Conservation (phyloP, 2,113 vertebrate species). For the Beaufortia kweichowensis region DNA sequence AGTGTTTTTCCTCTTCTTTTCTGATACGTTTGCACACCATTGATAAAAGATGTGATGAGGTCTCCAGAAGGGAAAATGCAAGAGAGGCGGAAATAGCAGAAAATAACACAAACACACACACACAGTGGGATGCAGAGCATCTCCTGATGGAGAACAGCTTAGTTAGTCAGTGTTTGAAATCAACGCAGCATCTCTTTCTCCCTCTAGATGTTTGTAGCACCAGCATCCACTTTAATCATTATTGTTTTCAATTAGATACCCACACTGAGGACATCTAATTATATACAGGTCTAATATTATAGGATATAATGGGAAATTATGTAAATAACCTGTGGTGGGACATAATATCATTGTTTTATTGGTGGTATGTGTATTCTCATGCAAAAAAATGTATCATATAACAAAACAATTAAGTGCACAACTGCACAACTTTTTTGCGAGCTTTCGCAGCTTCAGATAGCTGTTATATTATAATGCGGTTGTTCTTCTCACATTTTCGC, state of each 20-base stretch:
- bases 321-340: background rate
- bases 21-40: slow-evolving; percentile 37
- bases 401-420: background rate
- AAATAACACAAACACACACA: slow-evolving; percentile 31
- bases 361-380: background rate
- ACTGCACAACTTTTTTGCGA: background rate
- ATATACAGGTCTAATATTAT: background rate
- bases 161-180: slow-evolving; percentile 25
- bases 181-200: slow-evolving; percentile 7
- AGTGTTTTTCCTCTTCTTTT: slow-evolving; percentile 39
- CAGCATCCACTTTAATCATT: background rate
- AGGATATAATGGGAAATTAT: background rate
- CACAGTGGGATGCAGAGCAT: slow-evolving; percentile 1
- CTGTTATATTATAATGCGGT: background rate
- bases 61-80: slow-evolving; percentile 42
- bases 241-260: slow-evolving; percentile 3
- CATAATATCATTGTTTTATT: background rate
- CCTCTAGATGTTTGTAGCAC: slow-evolving; percentile 2
- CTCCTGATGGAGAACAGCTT: slow-evolving; percentile 29
- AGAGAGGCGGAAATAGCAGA: slow-evolving; percentile 30
- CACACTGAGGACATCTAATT: background rate
- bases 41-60: slow-evolving; percentile 47
- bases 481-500: background rate
- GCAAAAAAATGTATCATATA: background rate
- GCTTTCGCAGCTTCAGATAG: background rate